Evolutionary conservation across 2,888 invertebrate species (phyloP), one percentile per base, ranked within the genome.

Genomic region (Drosophila subsilvestris): DNA sequence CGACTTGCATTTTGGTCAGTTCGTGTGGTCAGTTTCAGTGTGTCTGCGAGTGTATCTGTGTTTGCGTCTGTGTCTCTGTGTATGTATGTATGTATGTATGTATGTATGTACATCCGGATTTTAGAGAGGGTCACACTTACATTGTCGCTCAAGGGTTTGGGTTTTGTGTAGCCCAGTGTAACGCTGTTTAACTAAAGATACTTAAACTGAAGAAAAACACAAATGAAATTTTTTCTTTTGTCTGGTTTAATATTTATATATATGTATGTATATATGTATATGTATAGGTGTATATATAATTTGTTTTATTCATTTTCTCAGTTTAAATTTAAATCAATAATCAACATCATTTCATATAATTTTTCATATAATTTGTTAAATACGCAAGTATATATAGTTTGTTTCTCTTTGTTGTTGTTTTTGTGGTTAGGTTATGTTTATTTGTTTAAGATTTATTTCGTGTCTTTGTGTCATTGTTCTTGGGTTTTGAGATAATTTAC

Each of bases 261-360:
- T 69, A 50, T 65, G 62, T 63, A 63, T 68, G 56, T 74, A 61
- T 48, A 32, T 58, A 50, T 73, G 45, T 51, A 45, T 63, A 59
- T 72, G 72, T 86, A 71, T 77, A 67, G 58, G 56, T 80, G 57
- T 72, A 74, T 79, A 70, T 86, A 78, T 86, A 70, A 63, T 82
- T 79, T 74, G 63, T 74, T 83, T 83, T 81, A 83, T 84, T 85
- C 70, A 75, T 72, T 79, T 74, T 70, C 67, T 74, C 84, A 78
- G 79, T 79, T 80, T 82, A 85, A 86, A 86, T 86, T 71, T 83
- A 86, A 86, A 86, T 86, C 78, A 86, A 86, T 86, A 89, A 87
- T 89, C 89, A 88, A 89, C 89, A 89, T 89, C 80, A 70, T 79
- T 81, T 85, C 68, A 84, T 84, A 88, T 88, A 86, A 76, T 87